phyloP scores from a whole-genome alignment of 2,797 vertebrate genomes.

The Sebastes reedi region DNA sequence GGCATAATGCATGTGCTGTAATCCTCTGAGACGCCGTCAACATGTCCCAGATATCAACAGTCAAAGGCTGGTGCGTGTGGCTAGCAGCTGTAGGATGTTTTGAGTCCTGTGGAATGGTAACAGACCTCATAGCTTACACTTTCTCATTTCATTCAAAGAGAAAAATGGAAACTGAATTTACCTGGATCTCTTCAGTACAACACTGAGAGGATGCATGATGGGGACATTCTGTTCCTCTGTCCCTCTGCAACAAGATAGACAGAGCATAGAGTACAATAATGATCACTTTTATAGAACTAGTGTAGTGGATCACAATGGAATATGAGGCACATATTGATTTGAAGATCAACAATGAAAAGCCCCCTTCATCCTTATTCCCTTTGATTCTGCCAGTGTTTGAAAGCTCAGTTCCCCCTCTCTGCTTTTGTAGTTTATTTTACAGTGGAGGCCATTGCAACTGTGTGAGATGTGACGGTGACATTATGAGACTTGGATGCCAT shows the following conservation, averaged over 20 bases:
- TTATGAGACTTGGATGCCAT: background rate
- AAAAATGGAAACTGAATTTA: background rate
- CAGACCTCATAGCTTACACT: background rate
- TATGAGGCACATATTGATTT: slow-evolving; percentile 27
- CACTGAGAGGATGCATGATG: background rate
- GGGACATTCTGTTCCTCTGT: slow-evolving; percentile 3
- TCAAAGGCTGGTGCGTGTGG: background rate
- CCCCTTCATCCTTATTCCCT: slow-evolving; percentile 22
- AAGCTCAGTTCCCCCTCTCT: background rate
- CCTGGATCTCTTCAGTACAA: background rate
- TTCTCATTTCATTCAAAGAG: background rate
- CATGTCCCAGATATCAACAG: background rate
- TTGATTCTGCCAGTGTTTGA: slow-evolving; percentile 26
- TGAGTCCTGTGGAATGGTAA: background rate
- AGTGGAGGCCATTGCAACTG: background rate
- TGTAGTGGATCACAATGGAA: slow-evolving; percentile 4
- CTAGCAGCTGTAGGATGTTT: background rate
- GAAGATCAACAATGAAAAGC: slow-evolving; percentile 8
- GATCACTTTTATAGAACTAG: background rate
- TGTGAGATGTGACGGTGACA: background rate
- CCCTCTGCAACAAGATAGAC: background rate
- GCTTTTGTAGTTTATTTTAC: slow-evolving; percentile 5
- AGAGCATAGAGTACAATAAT: background rate
- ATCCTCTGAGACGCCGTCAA: background rate
- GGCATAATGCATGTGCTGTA: background rate